Percentiles rank a stretch among this genome's conserved stretches.
Evolutionary conservation across 53 echinoderm and acorn worm genomes (phyloP).

Genomic region (Pentamera pediparva): DNA sequence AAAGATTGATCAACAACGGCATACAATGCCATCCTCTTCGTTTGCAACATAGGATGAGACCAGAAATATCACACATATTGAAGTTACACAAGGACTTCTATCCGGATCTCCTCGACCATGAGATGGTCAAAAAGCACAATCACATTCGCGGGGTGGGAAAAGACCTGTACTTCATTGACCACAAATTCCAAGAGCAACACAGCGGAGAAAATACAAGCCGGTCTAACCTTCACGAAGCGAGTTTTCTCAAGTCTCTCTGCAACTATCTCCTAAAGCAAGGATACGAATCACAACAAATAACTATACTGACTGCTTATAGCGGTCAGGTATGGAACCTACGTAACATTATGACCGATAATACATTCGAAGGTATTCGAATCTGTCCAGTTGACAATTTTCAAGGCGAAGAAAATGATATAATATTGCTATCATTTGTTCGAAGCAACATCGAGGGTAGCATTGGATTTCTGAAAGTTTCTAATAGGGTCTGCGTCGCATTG

Average conservation of each 20-base stretch:
- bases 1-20: constrained; percentile 71
- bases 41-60: constrained; percentile 85
- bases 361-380: constrained; percentile 62
- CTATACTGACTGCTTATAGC: constrained; percentile 69
- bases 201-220: constrained; percentile 68
- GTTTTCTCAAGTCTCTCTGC: constrained; percentile 53
- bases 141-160: constrained; percentile 56
- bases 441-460: constrained; percentile 76
- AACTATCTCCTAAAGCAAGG: constrained; percentile 78
- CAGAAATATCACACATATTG: constrained; percentile 74
- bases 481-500: constrained; percentile 87
- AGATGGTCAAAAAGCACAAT: constrained; percentile 50
- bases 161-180: constrained; percentile 78
- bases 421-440: constrained; percentile 84
- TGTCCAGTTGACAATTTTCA: constrained; percentile 81
- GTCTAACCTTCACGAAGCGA: constrained; percentile 71
- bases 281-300: constrained; percentile 62
- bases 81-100: constrained; percentile 64
- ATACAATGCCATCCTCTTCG: constrained; percentile 53
- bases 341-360: constrained; percentile 28
- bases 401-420: constrained; percentile 92
- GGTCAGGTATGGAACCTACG: constrained; percentile 65
- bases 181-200: constrained; percentile 43
- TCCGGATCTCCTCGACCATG: constrained; percentile 55
- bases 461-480: constrained; percentile 78